Percentiles rank a stretch among this genome's conserved stretches.
phyloP scores from a whole-genome alignment of 2,113 vertebrate genomes.

The Cephalopterus ornatus region DNA sequence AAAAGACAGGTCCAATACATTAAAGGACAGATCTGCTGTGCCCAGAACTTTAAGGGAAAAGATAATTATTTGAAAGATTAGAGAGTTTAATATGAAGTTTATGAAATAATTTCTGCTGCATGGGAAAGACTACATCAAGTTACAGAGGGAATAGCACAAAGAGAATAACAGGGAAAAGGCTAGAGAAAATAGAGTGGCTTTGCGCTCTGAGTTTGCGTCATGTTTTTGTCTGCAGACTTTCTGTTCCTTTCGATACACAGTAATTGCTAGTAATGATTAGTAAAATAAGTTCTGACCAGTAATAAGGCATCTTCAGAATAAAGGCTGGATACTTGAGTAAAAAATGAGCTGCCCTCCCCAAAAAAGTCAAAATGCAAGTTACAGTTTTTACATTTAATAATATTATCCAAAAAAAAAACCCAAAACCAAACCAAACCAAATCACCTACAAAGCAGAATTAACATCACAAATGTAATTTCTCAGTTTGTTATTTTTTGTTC shows the following conservation, averaged over 20 bases:
- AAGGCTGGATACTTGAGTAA: background rate
- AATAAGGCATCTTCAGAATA: background rate
- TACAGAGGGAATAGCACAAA: background rate
- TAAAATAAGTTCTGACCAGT: background rate
- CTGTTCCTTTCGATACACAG: background rate
- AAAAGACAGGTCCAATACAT: background rate
- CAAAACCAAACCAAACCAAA: background rate
- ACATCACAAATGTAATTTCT: background rate
- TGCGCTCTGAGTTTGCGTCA: background rate
- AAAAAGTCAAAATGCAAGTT: background rate
- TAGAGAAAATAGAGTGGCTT: background rate
- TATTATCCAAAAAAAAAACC: background rate
- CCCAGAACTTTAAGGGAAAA: background rate
- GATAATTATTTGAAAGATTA: background rate
- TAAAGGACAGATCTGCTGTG: background rate
- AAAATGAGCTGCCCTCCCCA: background rate
- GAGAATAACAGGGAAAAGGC: background rate
- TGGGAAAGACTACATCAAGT: background rate
- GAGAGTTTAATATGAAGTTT: background rate
- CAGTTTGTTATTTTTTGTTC: background rate
- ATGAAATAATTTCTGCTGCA: background rate
- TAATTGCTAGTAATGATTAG: background rate
- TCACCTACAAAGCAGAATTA: background rate
- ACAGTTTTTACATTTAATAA: background rate
- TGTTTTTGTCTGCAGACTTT: background rate